Base-by-base conservation (phyloP, 64 coral and sea anemone species). In the Stichodactyla mertensii region DNA sequence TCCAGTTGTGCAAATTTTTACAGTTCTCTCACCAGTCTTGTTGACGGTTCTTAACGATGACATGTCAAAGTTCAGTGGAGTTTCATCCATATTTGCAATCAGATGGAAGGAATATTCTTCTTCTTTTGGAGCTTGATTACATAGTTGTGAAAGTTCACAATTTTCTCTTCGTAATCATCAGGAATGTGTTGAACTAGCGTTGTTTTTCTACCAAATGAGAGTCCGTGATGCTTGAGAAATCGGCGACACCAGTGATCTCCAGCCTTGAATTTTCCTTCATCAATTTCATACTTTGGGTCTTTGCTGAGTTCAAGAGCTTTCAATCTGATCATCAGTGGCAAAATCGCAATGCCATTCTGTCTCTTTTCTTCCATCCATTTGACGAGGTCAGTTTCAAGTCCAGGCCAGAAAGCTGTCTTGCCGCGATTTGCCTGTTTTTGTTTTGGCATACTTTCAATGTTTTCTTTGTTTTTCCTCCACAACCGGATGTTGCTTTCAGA, bases 81-180 rank as follows among this genome's bases (percentile, higher is more conserved):
- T 92, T n/a, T 92, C 85, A 82, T 93, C 92, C 87, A 90, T 90
- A 84, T 93, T 93, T 45, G 60, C 83, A 18, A 93, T 82, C 12
- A 86, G 52, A 74, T 87, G 84, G 54, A 83, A 36, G 31, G 57
- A 74, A 69, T 92, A 92, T 14, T 64, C 28, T 92, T 52, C 53
- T 80, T 15, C 57, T 86, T 87, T 60, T 59, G 28, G 59, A 78
- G 82, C 10, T 80, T 81, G 22, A 89, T 93, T 10, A 93, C 77
- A 26, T 26, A 88, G 2, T 51, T 53, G 22, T 86, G 92, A 61
- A 93, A 89, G 14, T 52, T 59, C 1, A 93, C 22, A 56, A 90
- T 89, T 62, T 87, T 92, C 28, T 92, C 85, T 67, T 87, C 59
- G 62, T 85, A 85, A 58, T 91, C 55, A 51, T 77, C 52, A 61